Base-by-base conservation (phyloP, 2,888 invertebrate genomes). In the Drosophila paramelanica region DNA sequence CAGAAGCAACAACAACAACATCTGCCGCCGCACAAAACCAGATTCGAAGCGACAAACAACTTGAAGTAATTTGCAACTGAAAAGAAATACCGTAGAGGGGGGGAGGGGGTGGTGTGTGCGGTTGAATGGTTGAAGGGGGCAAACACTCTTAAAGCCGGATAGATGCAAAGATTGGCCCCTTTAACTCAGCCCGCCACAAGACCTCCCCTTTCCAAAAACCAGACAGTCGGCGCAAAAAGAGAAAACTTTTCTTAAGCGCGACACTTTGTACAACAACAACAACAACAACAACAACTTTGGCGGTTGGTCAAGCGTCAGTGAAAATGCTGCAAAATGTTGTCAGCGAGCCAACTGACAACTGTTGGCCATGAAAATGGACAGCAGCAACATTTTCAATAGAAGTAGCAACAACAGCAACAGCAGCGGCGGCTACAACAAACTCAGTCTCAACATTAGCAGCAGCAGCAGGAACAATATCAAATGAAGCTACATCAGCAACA, bases 61-160 rank as follows among this genome's bases (percentile, higher is more conserved):
- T 75, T 73, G 70, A 83, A 79, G 82, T 83, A 86, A 84, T 84
- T 83, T 77, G 80, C 86, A 83, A 83, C 74, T 81, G 74, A 81
- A 86, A 79, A 83, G 84, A 83, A 86, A 83, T 83, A 76, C 79
- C 70, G 67, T 77, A 73, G 75, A 68, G 57, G 66, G 41, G 10
- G 10, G 7, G 11, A 20, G 33, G 10, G n/a, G 1, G 36, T 36
- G 31, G 31, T 31, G 14, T 27, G 39, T 2, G 2, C 3, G 23
- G 23, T 23, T 23, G 23, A 23, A 23, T 23, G 23, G 23, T 11
- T 13, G 41, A 20, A 7, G 38, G 11, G 47, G 8, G 27, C 13
- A 17, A 55, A 43, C 13, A 2, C 45, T 45, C 43, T 50, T 5
- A 27, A 61, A 45, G 51, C 46, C 53, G 46, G 36, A 45, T 62